Conservation (phyloP, 2,113 vertebrate species). For the Chlamydotis undulata region DNA sequence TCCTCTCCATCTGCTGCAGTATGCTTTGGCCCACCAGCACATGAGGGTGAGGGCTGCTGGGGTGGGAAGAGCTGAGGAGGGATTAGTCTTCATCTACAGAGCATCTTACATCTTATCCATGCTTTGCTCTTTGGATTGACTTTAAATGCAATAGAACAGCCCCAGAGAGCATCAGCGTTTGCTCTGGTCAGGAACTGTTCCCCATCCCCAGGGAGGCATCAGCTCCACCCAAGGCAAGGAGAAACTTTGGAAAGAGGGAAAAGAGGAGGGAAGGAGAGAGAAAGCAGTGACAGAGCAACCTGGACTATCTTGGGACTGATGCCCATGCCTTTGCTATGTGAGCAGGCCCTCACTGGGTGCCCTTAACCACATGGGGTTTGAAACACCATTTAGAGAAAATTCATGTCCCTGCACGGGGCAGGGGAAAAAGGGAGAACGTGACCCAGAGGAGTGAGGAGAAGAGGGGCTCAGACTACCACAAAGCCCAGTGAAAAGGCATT, state of each 20-base stretch:
- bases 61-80: not conserved
- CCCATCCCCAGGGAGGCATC: not conserved
- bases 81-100: not conserved
- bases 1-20: rapidly evolving
- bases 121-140: not conserved
- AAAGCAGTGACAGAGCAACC: not conserved
- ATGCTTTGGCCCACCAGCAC: not conserved
- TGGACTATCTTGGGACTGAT: not conserved
- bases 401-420: not conserved
- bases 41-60: not conserved
- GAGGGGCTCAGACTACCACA: not conserved
- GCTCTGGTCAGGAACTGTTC: rapidly evolving
- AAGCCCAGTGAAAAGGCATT: not conserved
- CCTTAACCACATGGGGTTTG: not conserved
- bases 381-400: not conserved
- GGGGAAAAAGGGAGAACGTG: rapidly evolving
- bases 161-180: rapidly evolving
- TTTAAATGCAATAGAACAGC: not conserved
- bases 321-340: rapidly evolving
- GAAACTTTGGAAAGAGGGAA: not conserved
- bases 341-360: not conserved
- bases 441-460: not conserved
- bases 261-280: not conserved
- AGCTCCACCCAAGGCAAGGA: not conserved
- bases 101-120: not conserved